Base-by-base conservation (phyloP, 1,140 invertebrate species). In the Drosophila funebris region DNA sequence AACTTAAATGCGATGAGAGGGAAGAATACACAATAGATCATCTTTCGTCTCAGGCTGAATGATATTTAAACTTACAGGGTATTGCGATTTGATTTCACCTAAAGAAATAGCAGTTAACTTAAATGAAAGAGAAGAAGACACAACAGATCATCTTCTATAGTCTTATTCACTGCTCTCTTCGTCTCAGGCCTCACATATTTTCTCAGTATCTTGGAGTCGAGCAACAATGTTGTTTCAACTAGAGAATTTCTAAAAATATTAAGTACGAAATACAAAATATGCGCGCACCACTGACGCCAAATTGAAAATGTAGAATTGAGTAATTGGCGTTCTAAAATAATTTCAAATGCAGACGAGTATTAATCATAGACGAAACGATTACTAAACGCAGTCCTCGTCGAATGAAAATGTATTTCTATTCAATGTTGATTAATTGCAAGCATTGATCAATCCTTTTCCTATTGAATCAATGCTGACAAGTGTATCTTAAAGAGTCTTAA, bases 291-390 rank as follows among this genome's bases (percentile, higher is more conserved):
- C 16, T 20, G 63, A 43, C 29, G 63, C 43, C 53, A 67, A 54
- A 63, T 63, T 52, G 60, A 52, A 52, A 52, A 39, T 52, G 0
- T 41, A n/a, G 44, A 39, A 63, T 52, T 63, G 46, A 63, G 46
- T 63, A 63, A 63, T 63, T 63, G 46, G 46, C 60, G 33, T 52
- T 63, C 60, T 63, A 41, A 52, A 41, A 63, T 18, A 27, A 13
- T 14, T 18, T 52, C 11, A 20, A 52, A 2, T 63, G 60, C 33
- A 63, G 60, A 52, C 22, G 46, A 27, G 36, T 20, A 63, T 52
- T 27, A 63, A 52, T 63, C 56, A 33, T 18, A 41, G 3, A 2
- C 46, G 36, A 27, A 39, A 29, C 36, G 31, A 39, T 44, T 20
- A 63, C 60, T 61, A 61, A 44, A 48, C 44, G 16, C 29, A 24